phyloP scores from a whole-genome alignment of 1,140 invertebrate genomes.

The Drosophila nasuta region DNA sequence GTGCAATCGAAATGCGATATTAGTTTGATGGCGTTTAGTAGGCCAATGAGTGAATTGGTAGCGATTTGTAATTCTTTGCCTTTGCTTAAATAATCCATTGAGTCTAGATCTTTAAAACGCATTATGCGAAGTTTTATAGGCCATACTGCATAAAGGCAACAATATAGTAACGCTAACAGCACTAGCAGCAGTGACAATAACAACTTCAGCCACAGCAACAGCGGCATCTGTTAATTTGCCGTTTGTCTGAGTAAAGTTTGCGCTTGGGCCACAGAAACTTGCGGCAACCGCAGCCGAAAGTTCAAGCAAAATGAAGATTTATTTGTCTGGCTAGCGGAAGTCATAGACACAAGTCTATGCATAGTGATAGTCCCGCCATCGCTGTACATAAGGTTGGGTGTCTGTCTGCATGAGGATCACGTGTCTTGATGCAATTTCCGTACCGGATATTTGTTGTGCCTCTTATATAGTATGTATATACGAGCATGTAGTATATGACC shows the following conservation, averaged over 20 bases:
- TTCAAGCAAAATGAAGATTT: constrained; percentile 79
- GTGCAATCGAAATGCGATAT: too few relatives aligned
- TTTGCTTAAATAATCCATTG: too few relatives aligned
- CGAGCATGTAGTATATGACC: constrained; percentile 23
- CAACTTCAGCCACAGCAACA: neutral
- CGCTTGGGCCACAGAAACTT: constrained; percentile 45
- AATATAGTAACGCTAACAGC: constrained; percentile 16
- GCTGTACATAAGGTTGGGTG: too few relatives aligned
- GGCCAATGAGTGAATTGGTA: too few relatives aligned
- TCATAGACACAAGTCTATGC: constrained; percentile 51
- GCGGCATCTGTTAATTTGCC: constrained; percentile 74
- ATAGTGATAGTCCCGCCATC: constrained; percentile 19
- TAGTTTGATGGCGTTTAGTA: too few relatives aligned
- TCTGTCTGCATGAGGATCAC: constrained; percentile 55
- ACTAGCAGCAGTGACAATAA: constrained; percentile 2
- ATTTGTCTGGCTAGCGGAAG: constrained; percentile 75
- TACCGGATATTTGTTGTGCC: constrained; percentile 67
- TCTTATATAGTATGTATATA: neutral
- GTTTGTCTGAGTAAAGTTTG: constrained; percentile 51
- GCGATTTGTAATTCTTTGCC: too few relatives aligned
- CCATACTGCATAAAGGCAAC: neutral
- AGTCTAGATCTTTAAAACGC: too few relatives aligned
- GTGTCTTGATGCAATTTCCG: constrained; percentile 81
- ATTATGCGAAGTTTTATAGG: too few relatives aligned
- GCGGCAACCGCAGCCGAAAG: constrained; percentile 60